Percentiles rank a stretch among this genome's conserved stretches.
Evolutionary conservation across 2,797 vertebrate genomes (phyloP).

Genomic region (Gobio occitaniae): DNA sequence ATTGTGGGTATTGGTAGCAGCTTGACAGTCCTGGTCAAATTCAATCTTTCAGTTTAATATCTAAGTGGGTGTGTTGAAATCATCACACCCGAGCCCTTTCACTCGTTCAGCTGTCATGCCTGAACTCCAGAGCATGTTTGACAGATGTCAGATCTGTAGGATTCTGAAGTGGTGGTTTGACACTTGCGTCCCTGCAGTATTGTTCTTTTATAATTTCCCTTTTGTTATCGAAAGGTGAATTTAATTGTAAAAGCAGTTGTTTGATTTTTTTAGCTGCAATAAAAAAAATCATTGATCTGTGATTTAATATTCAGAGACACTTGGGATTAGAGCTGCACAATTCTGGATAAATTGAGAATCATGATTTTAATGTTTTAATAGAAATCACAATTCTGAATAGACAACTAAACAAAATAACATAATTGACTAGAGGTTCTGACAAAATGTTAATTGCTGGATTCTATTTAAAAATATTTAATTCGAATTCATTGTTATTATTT

Average conservation of each 20-base stretch:
- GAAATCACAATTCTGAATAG: background rate
- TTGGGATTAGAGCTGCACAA: background rate
- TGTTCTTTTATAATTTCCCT: background rate
- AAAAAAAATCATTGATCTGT: background rate
- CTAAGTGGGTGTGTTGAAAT: background rate
- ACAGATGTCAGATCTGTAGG: constrained; percentile 18
- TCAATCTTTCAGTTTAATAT: background rate
- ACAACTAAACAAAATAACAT: background rate
- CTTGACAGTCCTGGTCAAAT: constrained; percentile 2
- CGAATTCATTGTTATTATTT: background rate
- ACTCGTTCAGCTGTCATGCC: background rate
- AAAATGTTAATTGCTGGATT: background rate
- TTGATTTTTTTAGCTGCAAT: constrained; percentile 8
- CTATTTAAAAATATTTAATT: background rate
- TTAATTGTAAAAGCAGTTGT: background rate
- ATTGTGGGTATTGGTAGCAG: background rate
- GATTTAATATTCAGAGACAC: background rate
- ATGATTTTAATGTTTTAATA: background rate
- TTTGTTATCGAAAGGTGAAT: background rate
- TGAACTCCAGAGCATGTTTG: constrained; percentile 10
- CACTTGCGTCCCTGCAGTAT: too few species aligned
- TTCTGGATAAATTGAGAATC: background rate
- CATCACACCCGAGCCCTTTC: background rate
- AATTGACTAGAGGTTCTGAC: background rate
- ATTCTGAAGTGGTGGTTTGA: background rate